Conservation (phyloP, 2,113 vertebrate genomes). For the Variabilichromis moorii region DNA sequence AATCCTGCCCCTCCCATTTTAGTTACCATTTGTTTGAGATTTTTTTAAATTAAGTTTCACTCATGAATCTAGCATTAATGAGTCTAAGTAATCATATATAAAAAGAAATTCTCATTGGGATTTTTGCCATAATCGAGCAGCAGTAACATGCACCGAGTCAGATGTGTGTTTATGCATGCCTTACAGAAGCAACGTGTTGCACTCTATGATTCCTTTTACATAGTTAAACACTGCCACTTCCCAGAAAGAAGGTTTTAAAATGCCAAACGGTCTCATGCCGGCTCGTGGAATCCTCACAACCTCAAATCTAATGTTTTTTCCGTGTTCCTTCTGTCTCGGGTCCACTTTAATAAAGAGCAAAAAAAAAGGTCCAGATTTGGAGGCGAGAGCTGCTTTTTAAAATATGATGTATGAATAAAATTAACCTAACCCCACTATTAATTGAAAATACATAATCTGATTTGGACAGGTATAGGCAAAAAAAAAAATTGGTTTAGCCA, state of each 20-base stretch:
- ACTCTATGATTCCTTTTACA: not conserved
- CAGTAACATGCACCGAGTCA: not conserved
- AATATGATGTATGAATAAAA: not conserved
- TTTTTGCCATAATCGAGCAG: not conserved
- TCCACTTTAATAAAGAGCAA: not conserved
- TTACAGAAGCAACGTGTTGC: not conserved
- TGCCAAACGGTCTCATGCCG: not conserved
- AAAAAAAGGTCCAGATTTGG: not conserved
- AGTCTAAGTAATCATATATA: rapidly evolving
- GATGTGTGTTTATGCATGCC: not conserved
- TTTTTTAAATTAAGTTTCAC: not conserved
- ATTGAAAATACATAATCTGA: not conserved
- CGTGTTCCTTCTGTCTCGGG: not conserved
- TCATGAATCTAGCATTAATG: not conserved
- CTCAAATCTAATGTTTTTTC: not conserved
- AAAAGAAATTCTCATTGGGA: not conserved
- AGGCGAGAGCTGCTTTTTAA: not conserved
- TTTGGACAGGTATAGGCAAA: not conserved
- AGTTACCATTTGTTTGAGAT: not conserved
- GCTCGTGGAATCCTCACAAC: not conserved
- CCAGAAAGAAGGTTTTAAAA: not conserved
- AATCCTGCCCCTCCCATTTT: rapidly evolving
- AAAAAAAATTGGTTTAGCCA: not conserved
- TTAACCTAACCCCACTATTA: not conserved
- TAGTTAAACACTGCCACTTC: not conserved